Percentiles rank a stretch among this genome's conserved stretches.
phyloP scores from a whole-genome alignment of 2,113 vertebrate genomes.

The Heterotilapia buettikoferi region DNA sequence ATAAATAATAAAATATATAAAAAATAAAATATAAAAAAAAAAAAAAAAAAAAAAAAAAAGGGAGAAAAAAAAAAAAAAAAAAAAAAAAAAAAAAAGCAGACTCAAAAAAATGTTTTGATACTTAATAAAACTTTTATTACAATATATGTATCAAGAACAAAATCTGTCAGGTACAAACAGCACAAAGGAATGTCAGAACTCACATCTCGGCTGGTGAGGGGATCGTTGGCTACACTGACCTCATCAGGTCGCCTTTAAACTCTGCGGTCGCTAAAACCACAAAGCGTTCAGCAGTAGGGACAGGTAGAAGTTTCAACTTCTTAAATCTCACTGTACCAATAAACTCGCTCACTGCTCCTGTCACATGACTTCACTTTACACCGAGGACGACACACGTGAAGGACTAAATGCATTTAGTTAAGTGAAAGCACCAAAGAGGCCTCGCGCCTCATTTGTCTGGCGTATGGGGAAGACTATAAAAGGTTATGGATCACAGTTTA shows the following conservation, averaged over 20 bases:
- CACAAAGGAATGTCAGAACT: constrained; percentile 66
- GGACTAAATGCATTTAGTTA: neutral
- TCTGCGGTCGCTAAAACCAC: constrained; percentile 1
- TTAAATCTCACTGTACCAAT: neutral
- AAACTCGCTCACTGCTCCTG: neutral
- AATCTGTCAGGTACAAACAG: constrained; percentile 63
- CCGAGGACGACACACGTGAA: neutral
- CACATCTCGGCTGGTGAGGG: constrained; percentile 46
- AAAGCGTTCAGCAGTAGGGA: constrained; percentile 22
- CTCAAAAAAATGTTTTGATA: neutral
- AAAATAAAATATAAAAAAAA: too few species aligned
- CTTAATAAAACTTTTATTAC: constrained; percentile 69
- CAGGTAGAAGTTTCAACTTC: neutral
- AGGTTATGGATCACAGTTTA: constrained; percentile 36
- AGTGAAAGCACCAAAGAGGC: constrained; percentile 15
- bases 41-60: neutral
- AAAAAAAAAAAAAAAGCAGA: neutral
- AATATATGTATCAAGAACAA: constrained; percentile 60
- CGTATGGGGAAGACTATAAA: constrained; percentile 28
- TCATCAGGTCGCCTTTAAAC: neutral
- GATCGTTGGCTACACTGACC: constrained; percentile 31
- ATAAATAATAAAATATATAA: too few species aligned
- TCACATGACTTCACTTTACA: constrained; percentile 7
- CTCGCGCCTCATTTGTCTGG: neutral
- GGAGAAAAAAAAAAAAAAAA: neutral